phyloP scores from a whole-genome alignment of 2,113 vertebrate species.

The Pogona vitticeps region DNA sequence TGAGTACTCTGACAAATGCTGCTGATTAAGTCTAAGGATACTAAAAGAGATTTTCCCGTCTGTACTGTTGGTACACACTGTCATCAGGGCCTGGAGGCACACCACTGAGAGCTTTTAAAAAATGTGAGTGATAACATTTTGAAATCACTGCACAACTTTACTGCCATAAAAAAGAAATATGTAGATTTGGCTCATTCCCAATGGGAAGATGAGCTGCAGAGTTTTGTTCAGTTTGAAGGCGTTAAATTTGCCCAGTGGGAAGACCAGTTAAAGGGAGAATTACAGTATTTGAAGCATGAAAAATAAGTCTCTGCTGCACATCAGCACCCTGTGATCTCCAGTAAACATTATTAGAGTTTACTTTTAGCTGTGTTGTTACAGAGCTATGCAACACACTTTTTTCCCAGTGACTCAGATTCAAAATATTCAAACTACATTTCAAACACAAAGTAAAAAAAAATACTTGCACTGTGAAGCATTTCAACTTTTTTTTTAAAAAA shows the following conservation, averaged over 20 bases:
- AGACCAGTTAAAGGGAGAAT: slow-evolving; percentile 78
- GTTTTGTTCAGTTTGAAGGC: slow-evolving; percentile 67
- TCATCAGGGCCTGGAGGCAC: slow-evolving; percentile 53
- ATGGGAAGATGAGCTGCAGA: slow-evolving; percentile 68
- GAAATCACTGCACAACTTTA: slow-evolving; percentile 67
- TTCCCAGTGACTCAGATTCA: slow-evolving; percentile 3
- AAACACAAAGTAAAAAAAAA: background rate
- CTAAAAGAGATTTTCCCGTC: slow-evolving; percentile 43
- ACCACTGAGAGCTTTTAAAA: slow-evolving; percentile 55
- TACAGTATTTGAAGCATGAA: slow-evolving; percentile 69
- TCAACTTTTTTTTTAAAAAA: background rate
- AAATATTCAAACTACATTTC: slow-evolving; percentile 8
- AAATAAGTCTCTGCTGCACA: slow-evolving; percentile 60
- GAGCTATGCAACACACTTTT: slow-evolving; percentile 16
- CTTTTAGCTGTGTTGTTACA: slow-evolving; percentile 48
- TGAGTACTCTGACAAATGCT: slow-evolving; percentile 44
- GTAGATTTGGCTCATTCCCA: slow-evolving; percentile 74
- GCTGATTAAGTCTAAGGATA: slow-evolving; percentile 54
- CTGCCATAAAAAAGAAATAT: slow-evolving; percentile 69
- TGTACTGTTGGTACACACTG: slow-evolving; percentile 37
- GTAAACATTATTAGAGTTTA: slow-evolving; percentile 54
- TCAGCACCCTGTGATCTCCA: slow-evolving; percentile 55
- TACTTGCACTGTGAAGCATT: background rate
- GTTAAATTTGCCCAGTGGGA: slow-evolving; percentile 76
- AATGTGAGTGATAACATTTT: slow-evolving; percentile 69